These are phyloP conservation scores for Melitaea athalia DNA, from an alignment of 2,888 invertebrate species.

Conservation along the genomic window DNA sequence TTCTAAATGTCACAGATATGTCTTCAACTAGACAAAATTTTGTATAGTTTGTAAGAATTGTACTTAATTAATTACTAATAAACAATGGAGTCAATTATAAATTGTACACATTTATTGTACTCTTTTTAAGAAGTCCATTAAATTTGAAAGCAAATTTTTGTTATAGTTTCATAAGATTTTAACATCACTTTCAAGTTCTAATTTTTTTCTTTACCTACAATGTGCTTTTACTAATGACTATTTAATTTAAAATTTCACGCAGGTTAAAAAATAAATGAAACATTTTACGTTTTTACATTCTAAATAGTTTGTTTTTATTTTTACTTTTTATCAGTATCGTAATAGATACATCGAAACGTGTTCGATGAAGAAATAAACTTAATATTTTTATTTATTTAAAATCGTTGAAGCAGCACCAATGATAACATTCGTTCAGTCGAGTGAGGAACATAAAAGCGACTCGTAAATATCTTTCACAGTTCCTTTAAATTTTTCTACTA, in stretches of 20 bases:
- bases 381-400: constrained; percentile 4
- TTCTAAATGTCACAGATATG: constrained; percentile 43
- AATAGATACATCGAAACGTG: neutral
- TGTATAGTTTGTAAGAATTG: constrained; percentile 24
- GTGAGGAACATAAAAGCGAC: neutral
- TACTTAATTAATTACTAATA: constrained; percentile 17
- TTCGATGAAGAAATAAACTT: neutral
- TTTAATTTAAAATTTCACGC: too few relatives aligned
- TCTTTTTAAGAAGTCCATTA: neutral
- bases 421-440: constrained; percentile 1
- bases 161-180: neutral
- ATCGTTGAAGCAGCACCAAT: neutral
- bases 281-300: too few relatives aligned
- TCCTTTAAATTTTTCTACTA: constrained; percentile 6
- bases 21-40: constrained; percentile 21
- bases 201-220: too few relatives aligned
- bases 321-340: neutral
- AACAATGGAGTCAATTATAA: constrained; percentile 16
- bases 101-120: constrained; percentile 1
- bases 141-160: neutral
- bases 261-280: too few relatives aligned
- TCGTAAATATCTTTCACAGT: constrained; percentile 14
- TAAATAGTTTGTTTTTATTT: too few relatives aligned
- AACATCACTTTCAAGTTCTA: too few relatives aligned
- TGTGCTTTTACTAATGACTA: too few relatives aligned